Percentiles rank a stretch among this genome's conserved stretches.
Conservation (phyloP, 2,797 vertebrate species). For the Fratercula arctica region DNA sequence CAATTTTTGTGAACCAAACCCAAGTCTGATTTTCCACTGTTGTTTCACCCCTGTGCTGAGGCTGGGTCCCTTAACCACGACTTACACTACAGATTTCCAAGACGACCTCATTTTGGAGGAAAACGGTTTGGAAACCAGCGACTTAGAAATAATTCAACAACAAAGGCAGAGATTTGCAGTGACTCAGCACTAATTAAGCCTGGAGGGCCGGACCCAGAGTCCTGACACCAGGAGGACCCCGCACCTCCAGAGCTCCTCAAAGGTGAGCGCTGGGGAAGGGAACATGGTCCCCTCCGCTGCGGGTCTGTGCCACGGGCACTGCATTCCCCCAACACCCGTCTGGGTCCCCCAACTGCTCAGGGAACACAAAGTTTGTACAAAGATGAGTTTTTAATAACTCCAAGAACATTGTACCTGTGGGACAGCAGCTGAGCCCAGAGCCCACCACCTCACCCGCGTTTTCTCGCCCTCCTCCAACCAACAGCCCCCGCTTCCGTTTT, state of each 20-base stretch:
- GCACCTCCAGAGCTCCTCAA: neutral
- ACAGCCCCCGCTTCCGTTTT: neutral
- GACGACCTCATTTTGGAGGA: neutral
- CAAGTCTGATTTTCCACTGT: accelerated
- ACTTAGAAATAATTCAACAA: neutral
- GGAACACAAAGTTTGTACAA: no score
- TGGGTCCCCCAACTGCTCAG: neutral
- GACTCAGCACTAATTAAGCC: neutral
- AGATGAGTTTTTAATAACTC: neutral
- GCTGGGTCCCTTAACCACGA: neutral
- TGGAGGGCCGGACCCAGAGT: accelerated
- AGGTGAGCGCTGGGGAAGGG: neutral
- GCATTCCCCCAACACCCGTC: accelerated
- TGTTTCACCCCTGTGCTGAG: accelerated
- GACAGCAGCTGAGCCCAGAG: neutral
- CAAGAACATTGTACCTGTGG: accelerated
- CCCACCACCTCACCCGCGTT: accelerated
- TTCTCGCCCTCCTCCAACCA: accelerated
- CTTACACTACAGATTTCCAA: neutral
- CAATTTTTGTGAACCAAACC: neutral
- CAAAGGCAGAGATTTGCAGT: neutral
- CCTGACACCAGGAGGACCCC: neutral
- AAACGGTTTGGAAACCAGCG: neutral
- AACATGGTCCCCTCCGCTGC: accelerated
- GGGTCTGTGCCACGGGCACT: accelerated